These are phyloP conservation scores for Canis aureus DNA, from an alignment of 2,113 vertebrate genomes.

Conservation along the genomic window DNA sequence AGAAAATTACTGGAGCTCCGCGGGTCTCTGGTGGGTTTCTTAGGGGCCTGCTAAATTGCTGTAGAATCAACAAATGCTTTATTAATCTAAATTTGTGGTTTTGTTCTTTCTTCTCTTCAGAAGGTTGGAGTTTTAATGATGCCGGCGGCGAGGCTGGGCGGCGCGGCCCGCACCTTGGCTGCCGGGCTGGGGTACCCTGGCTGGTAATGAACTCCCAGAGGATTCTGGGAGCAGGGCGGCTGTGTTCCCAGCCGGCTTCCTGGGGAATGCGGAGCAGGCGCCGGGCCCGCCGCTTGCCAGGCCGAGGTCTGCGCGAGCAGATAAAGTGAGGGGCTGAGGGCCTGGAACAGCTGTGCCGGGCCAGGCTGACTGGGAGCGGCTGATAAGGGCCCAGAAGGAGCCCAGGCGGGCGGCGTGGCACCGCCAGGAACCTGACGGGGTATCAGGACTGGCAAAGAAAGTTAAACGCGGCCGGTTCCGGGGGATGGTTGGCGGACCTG, in stretches of 20 bases:
- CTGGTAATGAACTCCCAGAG: slow-evolving; percentile 92
- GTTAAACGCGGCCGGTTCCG: slow-evolving; percentile 89
- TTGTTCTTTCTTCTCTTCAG: slow-evolving; percentile 90
- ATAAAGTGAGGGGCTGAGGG: slow-evolving; percentile 92
- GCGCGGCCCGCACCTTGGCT: slow-evolving; percentile 85
- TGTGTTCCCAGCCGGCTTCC: slow-evolving; percentile 85
- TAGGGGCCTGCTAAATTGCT: slow-evolving; percentile 92
- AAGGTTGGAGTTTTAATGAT: slow-evolving; percentile 87
- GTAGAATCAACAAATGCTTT: slow-evolving; percentile 93
- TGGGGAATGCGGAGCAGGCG: slow-evolving; percentile 84
- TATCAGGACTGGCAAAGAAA: slow-evolving; percentile 87
- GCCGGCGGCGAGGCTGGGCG: slow-evolving; percentile 83
- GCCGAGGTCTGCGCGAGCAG: slow-evolving; percentile 92
- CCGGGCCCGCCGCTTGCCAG: slow-evolving; percentile 89
- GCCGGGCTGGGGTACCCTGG: slow-evolving; percentile 87
- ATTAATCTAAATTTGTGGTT: slow-evolving; percentile 93
- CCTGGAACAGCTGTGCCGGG: slow-evolving; percentile 92
- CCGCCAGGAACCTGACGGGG: slow-evolving; percentile 89
- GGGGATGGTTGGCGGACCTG: slow-evolving; percentile 87
- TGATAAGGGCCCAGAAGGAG: slow-evolving; percentile 95
- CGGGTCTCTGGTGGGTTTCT: slow-evolving; percentile 90
- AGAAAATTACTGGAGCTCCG: slow-evolving; percentile 92
- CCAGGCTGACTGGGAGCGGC: slow-evolving; percentile 92
- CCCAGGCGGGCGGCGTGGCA: slow-evolving; percentile 86
- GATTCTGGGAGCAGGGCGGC: slow-evolving; percentile 87